Evolutionary conservation across 2,113 vertebrate species (phyloP).

Genomic region (Puma concolor): DNA sequence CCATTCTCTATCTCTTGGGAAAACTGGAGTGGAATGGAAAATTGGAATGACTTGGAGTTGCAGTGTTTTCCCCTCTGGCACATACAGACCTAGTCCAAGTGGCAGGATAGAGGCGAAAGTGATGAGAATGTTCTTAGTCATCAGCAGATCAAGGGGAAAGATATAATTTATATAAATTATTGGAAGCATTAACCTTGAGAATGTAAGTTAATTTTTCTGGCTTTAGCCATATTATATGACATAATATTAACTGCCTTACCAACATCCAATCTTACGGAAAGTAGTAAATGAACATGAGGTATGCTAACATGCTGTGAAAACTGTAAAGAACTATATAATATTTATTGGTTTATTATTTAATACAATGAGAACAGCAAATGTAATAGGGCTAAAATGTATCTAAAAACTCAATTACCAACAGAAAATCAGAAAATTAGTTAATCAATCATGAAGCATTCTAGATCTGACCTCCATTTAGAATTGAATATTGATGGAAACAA

Average conservation of each 20-base stretch:
- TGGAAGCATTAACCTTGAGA: not conserved
- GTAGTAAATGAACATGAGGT: not conserved
- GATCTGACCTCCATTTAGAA: not conserved
- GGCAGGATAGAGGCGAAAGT: not conserved
- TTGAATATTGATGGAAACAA: not conserved
- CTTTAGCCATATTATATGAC: not conserved
- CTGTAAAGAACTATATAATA: not conserved
- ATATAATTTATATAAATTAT: not conserved
- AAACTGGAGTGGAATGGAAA: not conserved
- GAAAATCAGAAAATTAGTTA: not conserved
- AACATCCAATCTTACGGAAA: not conserved
- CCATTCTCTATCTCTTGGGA: not conserved
- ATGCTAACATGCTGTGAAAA: not conserved
- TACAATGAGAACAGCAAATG: not conserved
- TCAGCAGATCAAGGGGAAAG: not conserved
- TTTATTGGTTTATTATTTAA: not conserved
- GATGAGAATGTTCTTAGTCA: not conserved
- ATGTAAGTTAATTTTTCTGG: not conserved
- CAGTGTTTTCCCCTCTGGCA: not conserved
- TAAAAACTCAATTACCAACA: not conserved
- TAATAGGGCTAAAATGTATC: not conserved
- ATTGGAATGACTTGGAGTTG: not conserved
- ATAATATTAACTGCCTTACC: not conserved
- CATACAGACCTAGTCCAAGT: not conserved
- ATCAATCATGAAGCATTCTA: not conserved